phyloP scores from a whole-genome alignment of 2,888 invertebrate genomes.

The Campaea margaritaria region DNA sequence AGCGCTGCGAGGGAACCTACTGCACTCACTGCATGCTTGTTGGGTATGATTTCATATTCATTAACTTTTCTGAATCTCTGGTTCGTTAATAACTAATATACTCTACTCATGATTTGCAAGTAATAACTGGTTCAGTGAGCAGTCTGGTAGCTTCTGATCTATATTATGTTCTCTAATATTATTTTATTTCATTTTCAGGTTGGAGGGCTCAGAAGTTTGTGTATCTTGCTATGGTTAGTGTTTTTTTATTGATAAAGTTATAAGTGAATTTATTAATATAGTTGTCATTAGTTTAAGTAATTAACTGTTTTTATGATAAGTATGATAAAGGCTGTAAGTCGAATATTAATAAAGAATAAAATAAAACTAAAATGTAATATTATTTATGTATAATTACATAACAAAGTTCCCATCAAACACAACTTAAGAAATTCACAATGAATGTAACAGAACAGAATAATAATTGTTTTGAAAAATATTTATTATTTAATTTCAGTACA shows the following conservation, averaged over 20 bases:
- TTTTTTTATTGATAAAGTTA: background rate
- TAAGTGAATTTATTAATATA: background rate
- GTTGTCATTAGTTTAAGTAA: background rate
- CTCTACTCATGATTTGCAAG: no score
- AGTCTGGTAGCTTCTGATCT: no score
- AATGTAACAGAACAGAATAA: slow-evolving; percentile 1
- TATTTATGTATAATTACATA: slow-evolving; percentile 54
- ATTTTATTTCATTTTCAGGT: slow-evolving; percentile 57
- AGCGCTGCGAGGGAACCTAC: slow-evolving; percentile 53
- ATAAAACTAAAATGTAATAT: slow-evolving; percentile 40
- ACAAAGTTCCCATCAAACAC: slow-evolving; percentile 44
- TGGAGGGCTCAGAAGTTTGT: slow-evolving; percentile 67
- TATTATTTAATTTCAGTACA: background rate
- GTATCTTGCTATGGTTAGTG: slow-evolving; percentile 71
- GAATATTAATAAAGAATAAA: slow-evolving; percentile 45
- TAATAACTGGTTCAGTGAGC: no score
- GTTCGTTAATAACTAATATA: no score
- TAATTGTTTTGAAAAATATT: no score
- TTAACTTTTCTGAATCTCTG: no score
- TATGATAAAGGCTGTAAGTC: slow-evolving; percentile 45
- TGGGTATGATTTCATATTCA: slow-evolving; percentile 52
- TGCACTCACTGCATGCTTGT: slow-evolving; percentile 65
- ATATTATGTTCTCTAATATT: no score
- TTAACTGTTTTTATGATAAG: slow-evolving; percentile 38
- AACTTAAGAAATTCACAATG: slow-evolving; percentile 35